Percentiles rank a stretch among this genome's conserved stretches.
phyloP scores from a whole-genome alignment of 2,888 invertebrate species.

The Dugesia japonica region DNA sequence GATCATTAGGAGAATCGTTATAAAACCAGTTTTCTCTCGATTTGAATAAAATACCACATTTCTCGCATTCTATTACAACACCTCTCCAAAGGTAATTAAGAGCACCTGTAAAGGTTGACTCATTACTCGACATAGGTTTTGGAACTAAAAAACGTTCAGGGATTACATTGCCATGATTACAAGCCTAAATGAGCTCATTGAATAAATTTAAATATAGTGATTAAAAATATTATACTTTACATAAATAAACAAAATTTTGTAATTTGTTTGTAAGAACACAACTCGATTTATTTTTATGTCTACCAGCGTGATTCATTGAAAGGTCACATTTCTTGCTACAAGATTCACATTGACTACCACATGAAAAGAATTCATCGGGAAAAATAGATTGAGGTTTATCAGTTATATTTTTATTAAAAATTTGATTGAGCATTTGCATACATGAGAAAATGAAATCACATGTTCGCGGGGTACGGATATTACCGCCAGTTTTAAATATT shows the following conservation, averaged over 20 bases:
- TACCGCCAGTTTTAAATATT: neutral
- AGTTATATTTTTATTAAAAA: neutral
- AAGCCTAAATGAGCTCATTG: neutral
- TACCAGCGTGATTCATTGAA: constrained; percentile 46
- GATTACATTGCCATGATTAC: neutral
- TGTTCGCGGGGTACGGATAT: neutral
- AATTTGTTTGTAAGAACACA: neutral
- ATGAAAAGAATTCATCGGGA: constrained; percentile 65
- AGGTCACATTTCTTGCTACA: constrained; percentile 39
- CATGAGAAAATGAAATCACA: constrained; percentile 9
- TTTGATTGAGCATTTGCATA: neutral
- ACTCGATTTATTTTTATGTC: neutral
- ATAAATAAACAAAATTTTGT: constrained; percentile 8
- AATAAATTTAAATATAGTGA: neutral
- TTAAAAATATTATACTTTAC: neutral
- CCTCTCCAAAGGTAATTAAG: constrained; percentile 57
- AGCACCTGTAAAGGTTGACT: neutral
- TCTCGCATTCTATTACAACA: constrained; percentile 60
- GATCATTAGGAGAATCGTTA: constrained; percentile 59
- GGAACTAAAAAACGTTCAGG: neutral
- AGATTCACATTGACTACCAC: constrained; percentile 48
- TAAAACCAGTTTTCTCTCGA: constrained; percentile 67
- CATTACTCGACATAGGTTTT: neutral
- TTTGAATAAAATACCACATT: constrained; percentile 60
- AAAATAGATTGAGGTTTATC: constrained; percentile 50